Evolutionary conservation across 1,140 invertebrate species (phyloP), one percentile per base, ranked within the genome.

Genomic region (Penaeus japonicus): DNA sequence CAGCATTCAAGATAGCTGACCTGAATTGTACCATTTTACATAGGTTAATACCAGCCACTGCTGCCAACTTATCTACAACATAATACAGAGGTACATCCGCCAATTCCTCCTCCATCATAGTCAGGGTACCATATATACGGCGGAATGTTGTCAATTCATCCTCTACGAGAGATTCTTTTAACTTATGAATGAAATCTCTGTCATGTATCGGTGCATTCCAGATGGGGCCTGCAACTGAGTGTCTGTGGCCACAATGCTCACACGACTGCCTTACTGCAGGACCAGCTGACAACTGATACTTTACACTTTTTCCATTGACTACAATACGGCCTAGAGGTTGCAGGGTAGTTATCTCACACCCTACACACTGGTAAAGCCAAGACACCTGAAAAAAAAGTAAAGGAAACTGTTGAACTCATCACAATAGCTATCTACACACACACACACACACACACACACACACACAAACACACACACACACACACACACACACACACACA

Each of bases 1-100:
- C 98, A 18, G 96, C 97, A 94, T 99, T 97, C 30, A 99, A 92
- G 77, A 99, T 92, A 0, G 98, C 98, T 3, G 99, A 99, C 91
- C 98, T 94, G 91, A 96, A 93, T 89, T 94, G 92, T 55, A 95
- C 91, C 93, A 96, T 91, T 94, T 92, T 92, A 35, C 92, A 92
- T 7, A 91, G 88, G n/a, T 89, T 90, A 85, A 92, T 92, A 91
- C 96, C 96, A 10, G 97, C 92, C 27, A 94, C 93, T 0, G 94
- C 94, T 90, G 94, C 95, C 0, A 96, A 90, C 70, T 93, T 92
- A 91, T 95, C 94, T 15, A 96, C 91, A 0, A 95, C 94, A 92
- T 98, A 99, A 93, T 98, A 99, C 0, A 99, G 93, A 0, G 98
- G 98, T 3, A 94, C 93, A 91, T 99, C 96, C 1, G 92, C 92